Evolutionary conservation across 2,888 invertebrate species (phyloP), one percentile per base, ranked within the genome.

Genomic region (Junonia oenone): DNA sequence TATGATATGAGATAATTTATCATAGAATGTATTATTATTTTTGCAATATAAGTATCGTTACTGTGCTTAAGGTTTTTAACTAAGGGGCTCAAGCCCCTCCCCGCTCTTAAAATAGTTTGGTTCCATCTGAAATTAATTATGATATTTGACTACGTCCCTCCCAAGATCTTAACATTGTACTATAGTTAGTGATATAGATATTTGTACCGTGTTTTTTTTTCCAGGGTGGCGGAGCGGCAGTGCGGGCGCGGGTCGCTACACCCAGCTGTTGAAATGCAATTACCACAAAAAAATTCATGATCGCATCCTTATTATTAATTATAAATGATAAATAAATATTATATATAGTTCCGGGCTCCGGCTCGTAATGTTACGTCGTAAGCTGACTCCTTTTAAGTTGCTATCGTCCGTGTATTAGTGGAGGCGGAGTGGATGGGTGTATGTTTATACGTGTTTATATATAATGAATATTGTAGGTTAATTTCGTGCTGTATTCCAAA

Each of bases 391-490:
- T 72, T 63, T 73, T 86, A 76, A 79, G 82, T 85, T 84, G 83
- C 86, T 76, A 78, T 65, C 74, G 80, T 82, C 80, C 76, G 72
- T 40, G 11, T 73, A 72, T 71, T 78, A 75, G 73, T 76, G 66
- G 69, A 68, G 72, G 78, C 76, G 80, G 73, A 77, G 78, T 80
- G 84, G 76, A 81, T 78, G 83, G 79, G 78, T 83, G 87, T 83
- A 82, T 81, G 83, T 86, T 82, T 84, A 85, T 85, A 84, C 81
- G 82, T 83, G 81, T 86, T 82, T 88, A 87, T 87, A 85, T 86
- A 85, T 86, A 85, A 83, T 83, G 84, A 84, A 78, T 86, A 87
- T 85, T 71, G 75, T 89, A 89, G 86, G 84, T 84, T 89, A 88
- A 85, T 85, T 83, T 86, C 78, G 86, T 85, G 87, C 83, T 83